Conservation (phyloP, 2,113 vertebrate genomes). For the Prunella himalayana region DNA sequence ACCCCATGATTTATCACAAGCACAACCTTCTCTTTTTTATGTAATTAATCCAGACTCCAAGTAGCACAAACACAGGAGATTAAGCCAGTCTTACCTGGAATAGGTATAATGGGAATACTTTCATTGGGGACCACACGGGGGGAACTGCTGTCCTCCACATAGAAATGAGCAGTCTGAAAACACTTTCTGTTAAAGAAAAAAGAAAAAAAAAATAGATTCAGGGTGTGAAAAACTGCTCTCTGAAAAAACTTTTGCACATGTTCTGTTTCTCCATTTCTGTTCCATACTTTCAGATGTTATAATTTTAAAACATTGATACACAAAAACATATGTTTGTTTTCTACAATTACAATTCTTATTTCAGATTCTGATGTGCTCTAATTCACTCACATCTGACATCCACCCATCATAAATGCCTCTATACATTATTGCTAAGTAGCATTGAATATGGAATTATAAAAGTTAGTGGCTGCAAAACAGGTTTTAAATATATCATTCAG, state of each 20-base stretch:
- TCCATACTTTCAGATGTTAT: background rate
- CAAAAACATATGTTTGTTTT: background rate
- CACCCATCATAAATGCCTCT: background rate
- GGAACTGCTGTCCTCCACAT: conserved; percentile 95
- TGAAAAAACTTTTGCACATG: background rate
- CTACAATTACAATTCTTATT: background rate
- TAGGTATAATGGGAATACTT: conserved; percentile 91
- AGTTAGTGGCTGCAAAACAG: conserved; percentile 1
- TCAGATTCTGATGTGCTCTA: background rate
- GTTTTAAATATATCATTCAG: background rate
- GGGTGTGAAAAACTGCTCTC: background rate
- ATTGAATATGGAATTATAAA: background rate
- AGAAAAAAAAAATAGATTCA: background rate
- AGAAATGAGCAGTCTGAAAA: conserved; percentile 98
- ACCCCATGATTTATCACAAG: background rate
- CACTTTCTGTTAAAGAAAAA: conserved; percentile 85
- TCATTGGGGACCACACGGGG: conserved; percentile 96
- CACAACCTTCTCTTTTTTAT: background rate
- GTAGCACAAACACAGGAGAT: background rate
- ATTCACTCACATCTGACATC: background rate
- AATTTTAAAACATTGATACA: background rate
- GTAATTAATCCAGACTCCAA: background rate
- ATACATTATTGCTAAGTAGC: background rate
- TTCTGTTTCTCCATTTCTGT: background rate
- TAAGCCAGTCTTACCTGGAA: conserved; percentile 83